Conservation (phyloP, 2,888 invertebrate genomes). For the Himalopsyche kuldschensis region DNA sequence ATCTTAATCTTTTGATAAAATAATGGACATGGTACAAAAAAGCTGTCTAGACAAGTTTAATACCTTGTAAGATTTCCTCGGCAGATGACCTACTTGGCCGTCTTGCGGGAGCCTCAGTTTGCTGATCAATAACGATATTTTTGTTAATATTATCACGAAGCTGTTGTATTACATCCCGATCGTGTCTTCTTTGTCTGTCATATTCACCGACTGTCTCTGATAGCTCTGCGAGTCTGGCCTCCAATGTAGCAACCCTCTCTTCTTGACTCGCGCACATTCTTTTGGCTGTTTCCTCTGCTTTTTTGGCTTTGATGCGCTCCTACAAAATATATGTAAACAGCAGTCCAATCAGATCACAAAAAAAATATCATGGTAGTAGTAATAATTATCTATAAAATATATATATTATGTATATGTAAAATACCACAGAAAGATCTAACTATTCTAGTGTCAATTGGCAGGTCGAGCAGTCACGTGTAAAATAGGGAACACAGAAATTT, state of each 20-base stretch:
- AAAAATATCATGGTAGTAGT: too few relatives aligned
- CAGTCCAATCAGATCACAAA: too few relatives aligned
- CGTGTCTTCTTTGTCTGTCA: slow-evolving; percentile 70
- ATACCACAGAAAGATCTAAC: too few relatives aligned
- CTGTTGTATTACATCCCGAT: slow-evolving; percentile 72
- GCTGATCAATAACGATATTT: slow-evolving; percentile 3
- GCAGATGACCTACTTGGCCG: slow-evolving; percentile 3
- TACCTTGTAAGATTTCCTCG: slow-evolving; percentile 12
- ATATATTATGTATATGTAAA: too few relatives aligned
- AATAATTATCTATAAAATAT: too few relatives aligned
- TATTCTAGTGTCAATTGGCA: too few relatives aligned
- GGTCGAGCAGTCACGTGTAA: not conserved
- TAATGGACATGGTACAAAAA: too few relatives aligned
- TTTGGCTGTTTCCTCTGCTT: slow-evolving; percentile 72
- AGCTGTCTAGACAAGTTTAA: not conserved
- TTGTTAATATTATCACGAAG: slow-evolving; percentile 57
- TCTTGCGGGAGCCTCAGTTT: not conserved
- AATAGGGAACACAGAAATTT: not conserved
- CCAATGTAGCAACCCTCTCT: slow-evolving; percentile 74
- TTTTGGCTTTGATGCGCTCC: slow-evolving; percentile 72
- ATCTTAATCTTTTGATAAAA: not conserved
- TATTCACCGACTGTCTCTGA: slow-evolving; percentile 78
- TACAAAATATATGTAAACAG: slow-evolving; percentile 40
- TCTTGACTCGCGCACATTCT: slow-evolving; percentile 72
- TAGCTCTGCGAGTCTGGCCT: slow-evolving; percentile 75